phyloP scores from a whole-genome alignment of 35 echinoderm and acorn worm genomes.

The Heliocidaris erythrogramma region DNA sequence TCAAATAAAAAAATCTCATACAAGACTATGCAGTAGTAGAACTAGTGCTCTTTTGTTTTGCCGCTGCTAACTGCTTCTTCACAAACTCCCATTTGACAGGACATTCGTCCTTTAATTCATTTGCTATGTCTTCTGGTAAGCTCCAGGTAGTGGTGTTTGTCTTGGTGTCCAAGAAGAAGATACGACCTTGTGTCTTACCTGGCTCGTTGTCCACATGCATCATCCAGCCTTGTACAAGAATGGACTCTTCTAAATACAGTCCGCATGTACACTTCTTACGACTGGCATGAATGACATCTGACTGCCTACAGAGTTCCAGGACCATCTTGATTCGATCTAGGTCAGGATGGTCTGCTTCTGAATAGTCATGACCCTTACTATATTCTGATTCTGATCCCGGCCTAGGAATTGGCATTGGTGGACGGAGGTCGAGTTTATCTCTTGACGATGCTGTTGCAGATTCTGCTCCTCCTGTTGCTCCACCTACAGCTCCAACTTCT shows the following conservation, averaged over 20 bases:
- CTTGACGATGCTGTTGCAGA: not conserved
- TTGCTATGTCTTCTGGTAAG: conserved; percentile 48
- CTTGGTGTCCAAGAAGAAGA: conserved; percentile 75
- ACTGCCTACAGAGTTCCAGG: conserved; percentile 61
- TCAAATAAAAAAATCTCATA: no score
- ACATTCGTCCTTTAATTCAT: not conserved
- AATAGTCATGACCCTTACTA: conserved; percentile 67
- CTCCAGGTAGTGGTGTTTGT: conserved; percentile 64
- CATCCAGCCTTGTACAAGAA: conserved; percentile 78
- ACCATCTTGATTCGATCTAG: conserved; percentile 52
- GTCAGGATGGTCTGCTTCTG: conserved; percentile 53
- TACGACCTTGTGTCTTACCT: conserved; percentile 54
- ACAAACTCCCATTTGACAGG: conserved; percentile 40
- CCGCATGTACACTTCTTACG: conserved; percentile 80
- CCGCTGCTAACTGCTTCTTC: not conserved
- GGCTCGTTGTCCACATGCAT: conserved; percentile 79
- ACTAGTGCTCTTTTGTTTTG: not conserved
- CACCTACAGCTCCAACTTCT: not conserved
- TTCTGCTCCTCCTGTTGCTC: not conserved
- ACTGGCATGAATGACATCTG: conserved; percentile 47
- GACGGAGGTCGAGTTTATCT: not conserved
- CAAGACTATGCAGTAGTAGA: not conserved
- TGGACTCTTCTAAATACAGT: conserved; percentile 77
- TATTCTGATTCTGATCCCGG: conserved; percentile 52
- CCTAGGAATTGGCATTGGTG: conserved; percentile 67